Evolutionary conservation across 2,113 vertebrate species (phyloP), one percentile per base, ranked within the genome.

Genomic region (Toxotes chatareus): DNA sequence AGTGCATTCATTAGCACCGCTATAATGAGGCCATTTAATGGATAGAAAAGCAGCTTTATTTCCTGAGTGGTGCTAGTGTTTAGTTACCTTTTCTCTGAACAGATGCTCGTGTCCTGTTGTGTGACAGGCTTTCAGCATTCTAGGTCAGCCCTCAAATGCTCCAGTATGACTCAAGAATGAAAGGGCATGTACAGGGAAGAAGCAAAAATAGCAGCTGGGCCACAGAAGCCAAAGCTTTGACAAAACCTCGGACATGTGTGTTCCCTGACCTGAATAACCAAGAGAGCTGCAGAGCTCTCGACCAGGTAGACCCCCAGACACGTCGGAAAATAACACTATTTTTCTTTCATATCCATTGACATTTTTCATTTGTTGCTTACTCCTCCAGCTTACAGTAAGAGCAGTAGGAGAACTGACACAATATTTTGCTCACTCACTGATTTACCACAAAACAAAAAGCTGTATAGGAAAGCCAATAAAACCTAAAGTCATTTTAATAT

Each of bases 121-220:
- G 86, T 90, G 92, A 89, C 90, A 91, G 80, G 69, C 79, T 79
- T 76, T 92, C 86, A 84, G 88, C 78, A 91, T 93, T 94, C 91
- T 93, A 87, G 94, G 91, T 94, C 92, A 91, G 76, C 84, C 73
- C 80, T 86, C 61, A 86, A 68, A 76, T 87, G 91, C 91, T 88
- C 83, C 85, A 74, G 83, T 78, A 88, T 86, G 82, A 92, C 86
- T 91, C 89, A 84, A 84, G 87, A 92, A 86, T 91, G 90, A 94
- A 91, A 92, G 89, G 92, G 83, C 92, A 90, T 85, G 88, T 65
- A 86, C 83, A 82, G 87, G 63, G 80, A 89, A 73, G 66, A 51
- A 59, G 82, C 87, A 92, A 91, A 93, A 95, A 94, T 89, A 93
- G 91, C 84, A 90, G 82, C 88, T 27, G 65, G 60, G 89, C 82